Base-by-base conservation (phyloP, 1,140 invertebrate genomes). In the Manduca sexta region DNA sequence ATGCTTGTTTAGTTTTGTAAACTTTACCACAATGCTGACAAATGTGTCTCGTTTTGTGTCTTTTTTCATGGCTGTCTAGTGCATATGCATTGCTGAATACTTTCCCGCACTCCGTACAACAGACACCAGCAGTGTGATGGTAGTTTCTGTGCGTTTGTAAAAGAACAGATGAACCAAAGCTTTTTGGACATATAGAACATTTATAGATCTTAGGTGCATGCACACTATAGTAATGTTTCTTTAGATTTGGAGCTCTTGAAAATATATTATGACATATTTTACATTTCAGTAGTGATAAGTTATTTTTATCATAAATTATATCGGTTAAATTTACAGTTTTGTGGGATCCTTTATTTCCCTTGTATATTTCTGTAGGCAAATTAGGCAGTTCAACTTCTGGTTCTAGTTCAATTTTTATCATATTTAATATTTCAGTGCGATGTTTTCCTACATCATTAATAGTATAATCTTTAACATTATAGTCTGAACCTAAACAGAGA, bases 151-250 rank as follows among this genome's bases (percentile, higher is more conserved):
- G 60, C 10, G 31, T 13, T 10, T 38, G 38, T 4, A 63, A 30
- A 3, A 53, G n/a, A 15, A 14, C 10, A 13, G 17, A 1, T 12
- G 56, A 39, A 2, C 45, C 49, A 45, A 52, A 63, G 14, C 35
- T 49, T 51, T 35, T 49, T 12, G 38, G 30, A 34, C 60, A 63
- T 21, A 56, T 7, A 12, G 40, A 7, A 46, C 61, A 64, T 42
- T 52, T 45, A 41, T 38, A 45, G 6, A n/a, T 18, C 46, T 56
- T 67, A n/a, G 56, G 51, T 13, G 45, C 50, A 57, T 66, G 64
- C 0, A 53, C 10, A 43, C 47, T 55, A 5, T 52, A n/a, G 40
- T 52, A 66, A 43, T 63, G 64, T n/a, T 42, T 15, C 31, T 45
- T 56, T 11, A 66, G 42, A 14, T 53, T 49, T 10, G 45, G 8